Conservation (phyloP, 1,140 invertebrate species). For the Pinna nobilis region DNA sequence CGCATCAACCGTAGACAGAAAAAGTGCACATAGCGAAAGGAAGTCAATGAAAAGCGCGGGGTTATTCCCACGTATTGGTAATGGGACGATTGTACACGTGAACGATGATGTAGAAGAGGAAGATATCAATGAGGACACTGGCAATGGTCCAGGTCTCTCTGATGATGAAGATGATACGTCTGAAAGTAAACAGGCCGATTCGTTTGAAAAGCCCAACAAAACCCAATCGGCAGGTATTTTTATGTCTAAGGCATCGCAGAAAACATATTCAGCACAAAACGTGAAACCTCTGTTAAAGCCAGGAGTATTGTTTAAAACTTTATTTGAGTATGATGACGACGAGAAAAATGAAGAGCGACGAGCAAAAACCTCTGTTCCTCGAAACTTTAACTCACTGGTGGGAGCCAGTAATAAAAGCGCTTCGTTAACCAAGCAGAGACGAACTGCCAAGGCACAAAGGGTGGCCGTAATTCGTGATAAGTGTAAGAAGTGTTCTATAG, state of each 20-base stretch:
- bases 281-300: not conserved
- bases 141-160: constrained; percentile 1
- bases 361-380: constrained; percentile 1
- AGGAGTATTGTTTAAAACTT: too few relatives aligned
- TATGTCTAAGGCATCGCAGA: not conserved
- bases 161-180: constrained; percentile 2
- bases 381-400: not conserved
- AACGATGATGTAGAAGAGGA: not conserved
- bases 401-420: constrained; percentile 14
- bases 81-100: not conserved
- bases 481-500: constrained; percentile 4
- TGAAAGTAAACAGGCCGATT: not conserved
- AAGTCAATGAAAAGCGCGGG: too few relatives aligned
- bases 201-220: not conserved
- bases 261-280: not conserved
- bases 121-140: not conserved
- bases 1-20: too few relatives aligned
- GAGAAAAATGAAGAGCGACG: not conserved
- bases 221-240: too few relatives aligned
- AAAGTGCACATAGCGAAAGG: too few relatives aligned
- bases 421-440: constrained; percentile 1
- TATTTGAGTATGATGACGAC: constrained; percentile 1
- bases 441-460: constrained; percentile 1
- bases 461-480: constrained; percentile 3
- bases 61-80: too few relatives aligned